phyloP scores from a whole-genome alignment of 1,140 invertebrate genomes.

The Drosophila serrata region DNA sequence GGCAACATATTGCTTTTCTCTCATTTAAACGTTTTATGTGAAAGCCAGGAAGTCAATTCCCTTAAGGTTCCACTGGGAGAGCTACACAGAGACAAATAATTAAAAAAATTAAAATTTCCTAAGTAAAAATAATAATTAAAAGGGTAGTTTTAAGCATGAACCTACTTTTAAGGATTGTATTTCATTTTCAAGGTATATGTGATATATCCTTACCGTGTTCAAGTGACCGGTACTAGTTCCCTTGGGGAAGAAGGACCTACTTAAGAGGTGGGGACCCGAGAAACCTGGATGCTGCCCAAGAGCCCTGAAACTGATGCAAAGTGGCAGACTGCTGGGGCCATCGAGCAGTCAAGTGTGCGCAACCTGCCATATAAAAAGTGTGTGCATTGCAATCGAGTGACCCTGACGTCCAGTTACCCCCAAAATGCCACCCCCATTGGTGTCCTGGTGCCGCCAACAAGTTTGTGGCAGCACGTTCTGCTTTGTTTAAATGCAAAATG shows the following conservation, averaged over 20 bases:
- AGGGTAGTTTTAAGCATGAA: background rate
- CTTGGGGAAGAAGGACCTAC: background rate
- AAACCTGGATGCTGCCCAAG: conserved; percentile 6
- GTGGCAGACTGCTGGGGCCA: conserved; percentile 55
- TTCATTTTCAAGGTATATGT: background rate
- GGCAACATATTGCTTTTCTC: conserved; percentile 50
- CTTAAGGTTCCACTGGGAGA: conserved; percentile 2
- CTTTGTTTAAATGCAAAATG: conserved; percentile 61
- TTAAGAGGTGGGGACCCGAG: background rate
- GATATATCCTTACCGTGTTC: background rate
- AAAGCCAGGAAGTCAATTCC: conserved; percentile 26
- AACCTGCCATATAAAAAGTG: conserved; percentile 69
- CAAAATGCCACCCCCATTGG: conserved; percentile 1
- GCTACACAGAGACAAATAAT: background rate
- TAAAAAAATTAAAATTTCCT: background rate
- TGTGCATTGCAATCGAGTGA: conserved; percentile 43
- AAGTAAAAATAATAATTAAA: no score
- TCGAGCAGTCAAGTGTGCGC: conserved; percentile 80
- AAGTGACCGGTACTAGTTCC: conserved; percentile 32
- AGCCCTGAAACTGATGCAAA: conserved; percentile 37
- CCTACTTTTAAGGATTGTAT: background rate
- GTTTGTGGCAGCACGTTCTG: conserved; percentile 63
- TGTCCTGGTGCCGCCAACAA: conserved; percentile 1
- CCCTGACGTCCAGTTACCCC: conserved; percentile 5
- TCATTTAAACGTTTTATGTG: conserved; percentile 62